A percentile compares a stretch with the other conserved stretches of the same genome.
phyloP scores from a whole-genome alignment of 2,797 vertebrate genomes.

The Eulemur albifrons region DNA sequence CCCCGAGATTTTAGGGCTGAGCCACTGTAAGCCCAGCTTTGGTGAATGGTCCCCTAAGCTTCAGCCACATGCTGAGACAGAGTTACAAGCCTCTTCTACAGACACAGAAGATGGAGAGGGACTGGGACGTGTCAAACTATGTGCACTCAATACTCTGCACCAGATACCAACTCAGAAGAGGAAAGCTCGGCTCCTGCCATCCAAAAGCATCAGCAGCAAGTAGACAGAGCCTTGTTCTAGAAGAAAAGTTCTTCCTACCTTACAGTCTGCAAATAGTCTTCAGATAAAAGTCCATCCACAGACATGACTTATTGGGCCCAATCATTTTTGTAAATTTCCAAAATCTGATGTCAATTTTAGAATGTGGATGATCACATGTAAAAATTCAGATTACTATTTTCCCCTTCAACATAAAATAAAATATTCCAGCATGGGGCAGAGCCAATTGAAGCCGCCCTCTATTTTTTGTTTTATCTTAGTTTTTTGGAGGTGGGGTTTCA shows the following conservation, averaged over 20 bases:
- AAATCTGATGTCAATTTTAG: not conserved
- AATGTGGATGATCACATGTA: not conserved
- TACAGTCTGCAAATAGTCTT: not conserved
- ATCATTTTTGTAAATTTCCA: not conserved
- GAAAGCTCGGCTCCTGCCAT: not conserved
- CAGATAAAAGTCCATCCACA: not conserved
- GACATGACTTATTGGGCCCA: rapidly evolving
- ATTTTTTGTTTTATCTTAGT: not conserved
- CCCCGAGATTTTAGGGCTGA: not conserved
- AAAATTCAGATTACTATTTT: not conserved
- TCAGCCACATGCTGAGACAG: not conserved
- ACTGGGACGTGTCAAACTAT: rapidly evolving
- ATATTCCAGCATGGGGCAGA: not conserved
- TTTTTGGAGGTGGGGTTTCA: not conserved
- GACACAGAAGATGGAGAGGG: not conserved
- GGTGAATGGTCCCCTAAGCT: not conserved
- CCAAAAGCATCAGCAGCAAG: not conserved
- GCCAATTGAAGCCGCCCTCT: not conserved
- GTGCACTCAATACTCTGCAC: not conserved
- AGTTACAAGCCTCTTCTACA: not conserved
- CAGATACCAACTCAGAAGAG: not conserved
- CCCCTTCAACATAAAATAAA: not conserved
- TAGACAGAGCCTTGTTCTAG: not conserved
- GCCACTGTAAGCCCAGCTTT: not conserved
- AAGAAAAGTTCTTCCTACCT: not conserved